Percentiles rank a stretch among this genome's conserved stretches.
phyloP scores from a whole-genome alignment of 92 coral and sea anemone species.

The Heteractis magnifica region DNA sequence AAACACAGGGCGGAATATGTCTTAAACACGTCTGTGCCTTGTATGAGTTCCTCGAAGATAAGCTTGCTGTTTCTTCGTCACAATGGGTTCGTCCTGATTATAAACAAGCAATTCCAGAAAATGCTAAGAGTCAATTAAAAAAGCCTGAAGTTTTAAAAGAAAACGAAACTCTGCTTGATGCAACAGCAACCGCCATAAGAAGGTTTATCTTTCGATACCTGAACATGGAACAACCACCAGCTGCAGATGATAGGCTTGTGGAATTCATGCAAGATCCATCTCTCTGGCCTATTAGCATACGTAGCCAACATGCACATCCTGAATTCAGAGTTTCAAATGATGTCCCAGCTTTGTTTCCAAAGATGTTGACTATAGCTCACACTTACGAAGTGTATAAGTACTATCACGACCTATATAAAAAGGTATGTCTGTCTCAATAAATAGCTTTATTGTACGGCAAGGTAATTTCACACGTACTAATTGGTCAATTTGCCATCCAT shows the following conservation, averaged over 20 bases:
- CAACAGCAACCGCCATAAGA: constrained; percentile 67
- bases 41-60: constrained; percentile 88
- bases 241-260: constrained; percentile 48
- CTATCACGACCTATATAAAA: constrained; percentile 44
- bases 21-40: constrained; percentile 83
- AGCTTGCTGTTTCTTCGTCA: constrained; percentile 74
- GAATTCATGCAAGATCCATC: constrained; percentile 74
- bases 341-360: constrained; percentile 30
- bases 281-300: constrained; percentile 74
- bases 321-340: constrained; percentile 9
- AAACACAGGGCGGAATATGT: constrained; percentile 67
- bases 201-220: constrained; percentile 94
- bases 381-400: constrained; percentile 36
- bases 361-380: constrained; percentile 41
- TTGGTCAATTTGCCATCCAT: too few relatives aligned
- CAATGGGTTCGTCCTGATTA: constrained; percentile 65
- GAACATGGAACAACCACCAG: constrained; percentile 50
- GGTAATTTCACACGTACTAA: too few relatives aligned
- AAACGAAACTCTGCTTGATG: constrained; percentile 31
- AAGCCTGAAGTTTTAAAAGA: constrained; percentile 12
- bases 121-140: constrained; percentile 22
- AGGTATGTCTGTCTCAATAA: constrained; percentile 2
- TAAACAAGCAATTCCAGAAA: constrained; percentile 40
- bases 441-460: background rate
- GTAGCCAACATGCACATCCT: background rate